These are phyloP conservation scores for Scytalopus superciliaris DNA, from an alignment of 2,113 vertebrate genomes.

Conservation along the genomic window DNA sequence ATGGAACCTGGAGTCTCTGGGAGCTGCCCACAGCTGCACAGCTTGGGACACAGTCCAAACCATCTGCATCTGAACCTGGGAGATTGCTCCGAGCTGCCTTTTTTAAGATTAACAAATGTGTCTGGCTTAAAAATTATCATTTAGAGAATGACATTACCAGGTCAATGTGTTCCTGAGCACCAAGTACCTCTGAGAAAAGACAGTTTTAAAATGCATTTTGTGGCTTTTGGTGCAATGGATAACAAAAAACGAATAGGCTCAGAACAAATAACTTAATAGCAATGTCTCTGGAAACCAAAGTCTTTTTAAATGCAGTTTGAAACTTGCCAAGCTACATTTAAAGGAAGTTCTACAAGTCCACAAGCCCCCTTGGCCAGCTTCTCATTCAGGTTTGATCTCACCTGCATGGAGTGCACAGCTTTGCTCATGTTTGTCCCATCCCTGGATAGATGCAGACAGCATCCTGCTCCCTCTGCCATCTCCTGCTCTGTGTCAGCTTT, in stretches of 20 bases:
- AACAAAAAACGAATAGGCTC: not conserved
- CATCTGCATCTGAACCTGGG: not conserved
- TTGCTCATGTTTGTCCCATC: not conserved
- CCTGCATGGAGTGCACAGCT: rapidly evolving
- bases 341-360: not conserved
- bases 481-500: not conserved
- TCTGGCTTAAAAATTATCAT: not conserved
- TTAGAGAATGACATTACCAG: slow-evolving; percentile 11
- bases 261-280: slow-evolving; percentile 7
- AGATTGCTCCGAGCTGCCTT: not conserved
- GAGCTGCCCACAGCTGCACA: not conserved
- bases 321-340: not conserved
- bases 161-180: slow-evolving; percentile 12
- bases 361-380: not conserved
- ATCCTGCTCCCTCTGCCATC: not conserved
- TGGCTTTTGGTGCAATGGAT: not conserved
- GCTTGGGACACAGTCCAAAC: not conserved
- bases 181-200: not conserved
- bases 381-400: not conserved
- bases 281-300: not conserved
- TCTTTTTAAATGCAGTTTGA: not conserved
- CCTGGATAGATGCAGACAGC: not conserved
- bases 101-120: not conserved
- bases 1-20: not conserved
- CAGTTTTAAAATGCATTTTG: not conserved